Evolutionary conservation across 2,113 vertebrate genomes (phyloP).

Genomic region (Neotoma lepida): DNA sequence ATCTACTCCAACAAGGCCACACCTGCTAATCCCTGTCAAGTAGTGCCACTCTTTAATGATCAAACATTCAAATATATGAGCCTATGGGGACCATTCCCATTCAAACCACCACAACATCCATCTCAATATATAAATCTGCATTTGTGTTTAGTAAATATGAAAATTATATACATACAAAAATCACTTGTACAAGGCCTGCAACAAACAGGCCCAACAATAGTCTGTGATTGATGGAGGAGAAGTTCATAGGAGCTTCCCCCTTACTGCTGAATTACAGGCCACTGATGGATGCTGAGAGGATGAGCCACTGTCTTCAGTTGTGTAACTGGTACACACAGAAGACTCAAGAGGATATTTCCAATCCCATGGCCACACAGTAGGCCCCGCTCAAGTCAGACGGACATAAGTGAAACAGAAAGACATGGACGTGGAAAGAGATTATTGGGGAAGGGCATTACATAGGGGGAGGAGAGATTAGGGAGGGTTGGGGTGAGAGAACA

Average conservation of each 20-base stretch:
- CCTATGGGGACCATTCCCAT: not conserved
- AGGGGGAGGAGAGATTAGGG: not conserved
- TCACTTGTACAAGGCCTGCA: not conserved
- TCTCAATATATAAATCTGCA: not conserved
- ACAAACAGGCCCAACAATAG: not conserved
- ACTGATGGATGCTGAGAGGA: not conserved
- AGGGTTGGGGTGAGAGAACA: not conserved
- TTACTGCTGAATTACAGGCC: not conserved
- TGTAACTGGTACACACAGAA: not conserved
- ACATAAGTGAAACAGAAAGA: not conserved
- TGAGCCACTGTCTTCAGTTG: not conserved
- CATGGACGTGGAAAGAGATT: not conserved
- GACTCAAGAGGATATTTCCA: not conserved
- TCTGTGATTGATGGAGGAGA: not conserved
- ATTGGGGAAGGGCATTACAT: not conserved
- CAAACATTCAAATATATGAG: not conserved
- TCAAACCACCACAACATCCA: not conserved
- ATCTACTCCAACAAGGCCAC: not conserved
- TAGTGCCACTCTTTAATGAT: not conserved
- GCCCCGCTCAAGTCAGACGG: not conserved
- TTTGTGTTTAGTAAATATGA: not conserved
- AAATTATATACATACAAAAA: not conserved
- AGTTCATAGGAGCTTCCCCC: not conserved
- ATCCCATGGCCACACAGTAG: not conserved
- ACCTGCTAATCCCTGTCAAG: not conserved